Evolutionary conservation across 2,113 vertebrate species (phyloP).

Genomic region (Upupa epops): DNA sequence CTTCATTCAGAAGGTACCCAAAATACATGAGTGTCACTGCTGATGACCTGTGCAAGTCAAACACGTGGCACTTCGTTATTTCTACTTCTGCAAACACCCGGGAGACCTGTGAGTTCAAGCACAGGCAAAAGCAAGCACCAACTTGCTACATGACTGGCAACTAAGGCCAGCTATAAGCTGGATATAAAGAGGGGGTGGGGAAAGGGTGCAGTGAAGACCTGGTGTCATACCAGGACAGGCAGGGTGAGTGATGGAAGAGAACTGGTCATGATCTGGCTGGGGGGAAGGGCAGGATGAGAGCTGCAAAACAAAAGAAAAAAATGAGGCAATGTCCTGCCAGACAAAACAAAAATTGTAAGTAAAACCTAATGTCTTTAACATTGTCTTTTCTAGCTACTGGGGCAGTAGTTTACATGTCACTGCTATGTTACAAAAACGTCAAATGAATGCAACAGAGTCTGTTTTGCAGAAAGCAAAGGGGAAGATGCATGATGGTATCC

Average conservation of each 20-base stretch:
- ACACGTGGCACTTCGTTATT: not conserved
- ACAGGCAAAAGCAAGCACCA: not conserved
- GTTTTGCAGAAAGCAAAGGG: not conserved
- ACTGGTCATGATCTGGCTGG: not conserved
- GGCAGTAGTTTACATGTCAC: too few relatives aligned
- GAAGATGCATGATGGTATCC: not conserved
- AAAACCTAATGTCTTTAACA: not conserved
- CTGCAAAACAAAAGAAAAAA: not conserved
- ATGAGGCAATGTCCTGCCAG: not conserved
- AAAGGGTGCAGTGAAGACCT: not conserved
- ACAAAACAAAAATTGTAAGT: too few relatives aligned
- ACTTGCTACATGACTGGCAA: not conserved
- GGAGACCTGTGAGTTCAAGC: not conserved
- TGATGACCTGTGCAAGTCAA: not conserved
- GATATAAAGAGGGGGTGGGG: not conserved
- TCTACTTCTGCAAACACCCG: not conserved
- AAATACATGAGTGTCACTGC: not conserved
- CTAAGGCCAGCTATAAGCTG: constrained; percentile 7
- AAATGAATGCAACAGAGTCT: not conserved
- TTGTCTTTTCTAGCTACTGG: not conserved
- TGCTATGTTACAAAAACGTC: not conserved
- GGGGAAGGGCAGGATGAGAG: not conserved
- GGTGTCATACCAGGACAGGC: constrained; percentile 19
- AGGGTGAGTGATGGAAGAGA: not conserved
- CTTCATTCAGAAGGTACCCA: not conserved